Evolutionary conservation across 2,113 vertebrate genomes (phyloP).

Genomic region (Bufo gargarizans): DNA sequence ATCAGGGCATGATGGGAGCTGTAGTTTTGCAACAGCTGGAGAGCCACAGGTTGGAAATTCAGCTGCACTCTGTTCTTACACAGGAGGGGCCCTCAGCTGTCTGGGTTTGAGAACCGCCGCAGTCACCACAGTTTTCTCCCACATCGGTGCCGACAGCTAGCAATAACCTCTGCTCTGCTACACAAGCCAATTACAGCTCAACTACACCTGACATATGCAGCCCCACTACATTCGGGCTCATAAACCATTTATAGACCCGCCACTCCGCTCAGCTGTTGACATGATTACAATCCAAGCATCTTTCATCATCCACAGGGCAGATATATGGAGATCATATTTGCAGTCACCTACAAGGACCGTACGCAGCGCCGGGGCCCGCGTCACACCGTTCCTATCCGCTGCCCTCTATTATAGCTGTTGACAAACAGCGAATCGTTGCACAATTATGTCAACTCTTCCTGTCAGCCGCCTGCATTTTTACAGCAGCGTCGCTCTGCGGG

Average conservation of each 20-base stretch:
- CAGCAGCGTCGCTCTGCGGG: slow-evolving; percentile 11
- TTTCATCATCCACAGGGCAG: neutral
- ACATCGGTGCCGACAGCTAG: too few relatives aligned
- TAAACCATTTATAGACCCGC: neutral
- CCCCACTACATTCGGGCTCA: neutral
- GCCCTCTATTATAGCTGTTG: slow-evolving; percentile 24
- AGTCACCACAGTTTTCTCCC: too few relatives aligned
- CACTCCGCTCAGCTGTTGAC: neutral
- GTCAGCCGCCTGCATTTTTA: slow-evolving; percentile 17
- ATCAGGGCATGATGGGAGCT: too few relatives aligned
- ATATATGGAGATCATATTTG: neutral
- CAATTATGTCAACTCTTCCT: slow-evolving; percentile 21
- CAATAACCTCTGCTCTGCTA: too few relatives aligned
- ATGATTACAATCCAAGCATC: neutral
- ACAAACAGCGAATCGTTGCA: slow-evolving; percentile 20
- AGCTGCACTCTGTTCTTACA: too few relatives aligned
- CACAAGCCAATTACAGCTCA: neutral
- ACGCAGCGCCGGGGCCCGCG: neutral
- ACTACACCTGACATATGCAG: neutral
- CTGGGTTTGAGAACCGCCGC: too few relatives aligned
- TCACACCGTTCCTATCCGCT: neutral
- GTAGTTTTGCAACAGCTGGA: too few relatives aligned
- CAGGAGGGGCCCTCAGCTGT: too few relatives aligned
- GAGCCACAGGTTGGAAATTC: too few relatives aligned
- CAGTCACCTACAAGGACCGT: neutral